Evolutionary conservation across 2,797 vertebrate species (phyloP).

Genomic region (Linurgus olivaceus): DNA sequence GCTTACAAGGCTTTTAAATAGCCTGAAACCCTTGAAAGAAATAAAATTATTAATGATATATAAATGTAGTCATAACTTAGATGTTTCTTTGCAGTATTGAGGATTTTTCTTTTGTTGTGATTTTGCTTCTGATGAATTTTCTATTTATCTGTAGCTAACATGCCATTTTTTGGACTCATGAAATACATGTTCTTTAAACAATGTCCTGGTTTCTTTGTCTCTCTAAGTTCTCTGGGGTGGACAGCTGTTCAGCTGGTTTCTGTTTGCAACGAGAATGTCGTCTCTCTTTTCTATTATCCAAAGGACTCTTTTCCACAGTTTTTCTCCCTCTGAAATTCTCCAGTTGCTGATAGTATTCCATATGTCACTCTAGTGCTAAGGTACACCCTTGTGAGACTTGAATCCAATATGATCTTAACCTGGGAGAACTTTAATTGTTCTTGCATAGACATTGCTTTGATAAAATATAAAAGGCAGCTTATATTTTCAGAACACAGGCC

Average conservation of each 20-base stretch:
- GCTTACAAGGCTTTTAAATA: neutral
- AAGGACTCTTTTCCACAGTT: neutral
- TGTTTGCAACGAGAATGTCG: neutral
- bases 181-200: neutral
- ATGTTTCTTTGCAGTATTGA: fast-evolving
- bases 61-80: neutral
- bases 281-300: neutral
- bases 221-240: neutral
- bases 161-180: neutral
- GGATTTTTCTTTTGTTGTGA: neutral
- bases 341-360: neutral
- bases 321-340: neutral
- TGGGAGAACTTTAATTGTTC: neutral
- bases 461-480: neutral
- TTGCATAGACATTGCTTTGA: neutral
- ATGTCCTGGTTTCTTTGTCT: neutral
- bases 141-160: neutral
- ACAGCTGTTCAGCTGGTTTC: neutral
- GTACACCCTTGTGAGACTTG: neutral
- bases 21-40: neutral
- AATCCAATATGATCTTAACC: neutral
- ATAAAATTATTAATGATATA: neutral
- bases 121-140: neutral
- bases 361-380: neutral
- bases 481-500: neutral